Evolutionary conservation across 2,797 vertebrate genomes (phyloP).

Genomic region (Labroides dimidiatus): DNA sequence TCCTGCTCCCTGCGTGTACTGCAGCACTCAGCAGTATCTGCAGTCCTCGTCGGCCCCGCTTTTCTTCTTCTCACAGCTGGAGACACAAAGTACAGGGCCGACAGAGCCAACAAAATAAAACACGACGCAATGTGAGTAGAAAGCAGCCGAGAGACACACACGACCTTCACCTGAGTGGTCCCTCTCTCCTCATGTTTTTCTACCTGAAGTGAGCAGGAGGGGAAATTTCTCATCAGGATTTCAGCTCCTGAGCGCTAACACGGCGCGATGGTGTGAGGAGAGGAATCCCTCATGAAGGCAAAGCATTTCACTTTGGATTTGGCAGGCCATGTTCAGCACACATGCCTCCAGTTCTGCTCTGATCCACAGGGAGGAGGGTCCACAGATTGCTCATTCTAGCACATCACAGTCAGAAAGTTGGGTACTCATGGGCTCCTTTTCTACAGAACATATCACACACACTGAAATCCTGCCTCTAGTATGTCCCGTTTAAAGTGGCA

Average conservation of each 20-base stretch:
- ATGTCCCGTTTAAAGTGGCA: background rate
- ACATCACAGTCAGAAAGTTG: slow-evolving; percentile 41
- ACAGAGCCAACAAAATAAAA: slow-evolving; percentile 12
- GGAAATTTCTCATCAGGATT: slow-evolving; percentile 47
- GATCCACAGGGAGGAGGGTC: slow-evolving; percentile 54
- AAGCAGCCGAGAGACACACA: slow-evolving; percentile 18
- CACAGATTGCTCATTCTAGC: slow-evolving; percentile 49
- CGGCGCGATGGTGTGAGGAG: slow-evolving; percentile 56
- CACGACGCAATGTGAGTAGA: slow-evolving; percentile 31
- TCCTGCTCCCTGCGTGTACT: slow-evolving; percentile 51
- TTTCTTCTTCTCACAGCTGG: slow-evolving; percentile 55
- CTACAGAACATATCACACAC: background rate
- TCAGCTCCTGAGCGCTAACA: slow-evolving; percentile 48
- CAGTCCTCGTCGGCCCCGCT: slow-evolving; percentile 54
- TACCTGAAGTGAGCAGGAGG: slow-evolving; percentile 27
- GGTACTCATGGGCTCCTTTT: slow-evolving; percentile 28
- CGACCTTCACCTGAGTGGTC: slow-evolving; percentile 16
- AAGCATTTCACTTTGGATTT: slow-evolving; percentile 73
- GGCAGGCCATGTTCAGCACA: slow-evolving; percentile 43
- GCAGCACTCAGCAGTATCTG: slow-evolving; percentile 81
- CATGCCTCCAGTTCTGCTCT: slow-evolving; percentile 33
- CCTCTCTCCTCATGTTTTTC: slow-evolving; percentile 27
- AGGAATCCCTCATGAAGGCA: slow-evolving; percentile 50
- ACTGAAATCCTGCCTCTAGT: background rate
- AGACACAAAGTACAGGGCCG: slow-evolving; percentile 48